Evolutionary conservation across 2,888 invertebrate genomes (phyloP).

Genomic region (Euclidia mi): DNA sequence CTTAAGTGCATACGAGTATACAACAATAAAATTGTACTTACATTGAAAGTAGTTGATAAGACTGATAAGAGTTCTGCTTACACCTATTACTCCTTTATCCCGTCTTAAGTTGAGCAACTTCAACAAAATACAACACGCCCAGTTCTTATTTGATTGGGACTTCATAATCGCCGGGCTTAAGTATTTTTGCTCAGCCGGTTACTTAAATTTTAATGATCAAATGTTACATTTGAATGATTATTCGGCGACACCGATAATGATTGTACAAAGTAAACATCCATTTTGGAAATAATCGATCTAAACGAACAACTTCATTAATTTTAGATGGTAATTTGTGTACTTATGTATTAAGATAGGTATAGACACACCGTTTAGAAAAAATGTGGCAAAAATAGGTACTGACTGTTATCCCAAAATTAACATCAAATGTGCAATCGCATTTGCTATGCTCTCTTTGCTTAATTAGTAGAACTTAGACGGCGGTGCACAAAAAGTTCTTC

Average conservation of each 20-base stretch:
- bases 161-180: too few species aligned
- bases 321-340: too few species aligned
- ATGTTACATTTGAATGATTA: slow-evolving; percentile 39
- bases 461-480: too few species aligned
- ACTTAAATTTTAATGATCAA: slow-evolving; percentile 30
- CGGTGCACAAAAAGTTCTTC: too few species aligned
- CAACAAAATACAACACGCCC: slow-evolving; percentile 29
- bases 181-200: slow-evolving; percentile 24
- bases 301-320: slow-evolving; percentile 1
- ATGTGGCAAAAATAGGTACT: too few species aligned
- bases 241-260: slow-evolving; percentile 16
- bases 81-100: slow-evolving; percentile 45
- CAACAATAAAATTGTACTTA: slow-evolving; percentile 44
- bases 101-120: slow-evolving; percentile 35
- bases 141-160: too few species aligned
- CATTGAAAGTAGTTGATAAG: slow-evolving; percentile 44
- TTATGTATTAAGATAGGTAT: too few species aligned
- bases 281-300: slow-evolving; percentile 34
- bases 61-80: slow-evolving; percentile 33
- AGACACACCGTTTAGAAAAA: too few species aligned
- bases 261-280: slow-evolving; percentile 9
- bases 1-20: slow-evolving; percentile 38
- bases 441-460: too few species aligned
- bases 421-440: too few species aligned
- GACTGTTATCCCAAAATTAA: too few species aligned